These are phyloP conservation scores for human DNA, from an alignment of 2,113 vertebrate genomes.

Conservation along the genomic window DNA sequence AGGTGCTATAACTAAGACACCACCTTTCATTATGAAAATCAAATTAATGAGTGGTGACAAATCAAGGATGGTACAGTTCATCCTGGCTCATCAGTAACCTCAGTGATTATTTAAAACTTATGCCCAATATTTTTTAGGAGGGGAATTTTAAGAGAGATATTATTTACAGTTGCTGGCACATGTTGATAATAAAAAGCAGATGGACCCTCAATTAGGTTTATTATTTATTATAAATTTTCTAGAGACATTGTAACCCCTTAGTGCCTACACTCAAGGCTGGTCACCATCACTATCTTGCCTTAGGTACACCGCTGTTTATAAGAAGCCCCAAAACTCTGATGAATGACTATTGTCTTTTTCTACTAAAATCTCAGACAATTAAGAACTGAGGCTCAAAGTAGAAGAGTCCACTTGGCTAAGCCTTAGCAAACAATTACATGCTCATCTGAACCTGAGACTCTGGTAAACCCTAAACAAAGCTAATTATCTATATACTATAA, in stretches of 20 bases:
- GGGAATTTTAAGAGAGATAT: not conserved
- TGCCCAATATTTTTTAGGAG: not conserved
- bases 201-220: not conserved
- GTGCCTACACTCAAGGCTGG: not conserved
- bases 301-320: not conserved
- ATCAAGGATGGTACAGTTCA: not conserved
- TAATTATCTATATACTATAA: constrained; percentile 39
- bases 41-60: constrained; percentile 53
- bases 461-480: constrained; percentile 50
- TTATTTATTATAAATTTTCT: constrained; percentile 12
- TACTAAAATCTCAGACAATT: constrained; percentile 70
- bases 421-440: constrained; percentile 43
- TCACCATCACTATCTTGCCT: not conserved
- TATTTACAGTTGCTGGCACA: not conserved
- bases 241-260: not conserved
- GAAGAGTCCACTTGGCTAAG: constrained; percentile 35
- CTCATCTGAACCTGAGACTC: constrained; percentile 46
- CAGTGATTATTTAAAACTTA: constrained; percentile 6
- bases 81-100: not conserved
- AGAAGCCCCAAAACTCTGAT: constrained; percentile 63
- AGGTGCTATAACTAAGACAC: not conserved
- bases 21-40: constrained; percentile 71
- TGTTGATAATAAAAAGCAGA: not conserved
- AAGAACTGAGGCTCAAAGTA: constrained; percentile 54
- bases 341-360: not conserved